Conservation (phyloP, 2,797 vertebrate genomes). For the Acestrorhynchus altus region DNA sequence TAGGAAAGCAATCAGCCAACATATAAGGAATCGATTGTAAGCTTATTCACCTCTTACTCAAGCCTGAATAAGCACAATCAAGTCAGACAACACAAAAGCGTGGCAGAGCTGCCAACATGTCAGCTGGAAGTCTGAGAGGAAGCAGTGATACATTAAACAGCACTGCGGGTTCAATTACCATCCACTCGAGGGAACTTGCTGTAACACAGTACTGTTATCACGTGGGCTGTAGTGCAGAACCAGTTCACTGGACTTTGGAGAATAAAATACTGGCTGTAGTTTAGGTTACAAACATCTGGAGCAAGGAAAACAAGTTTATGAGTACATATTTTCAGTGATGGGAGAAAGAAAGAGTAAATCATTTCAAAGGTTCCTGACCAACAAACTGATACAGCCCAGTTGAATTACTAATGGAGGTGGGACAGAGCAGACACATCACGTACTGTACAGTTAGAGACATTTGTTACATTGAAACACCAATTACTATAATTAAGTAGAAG, state of each 20-base stretch:
- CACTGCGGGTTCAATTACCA: constrained; percentile 29
- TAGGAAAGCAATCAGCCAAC: constrained; percentile 35
- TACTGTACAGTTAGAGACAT: too few species aligned
- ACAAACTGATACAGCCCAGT: too few species aligned
- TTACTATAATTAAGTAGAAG: too few species aligned
- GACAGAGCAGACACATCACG: too few species aligned
- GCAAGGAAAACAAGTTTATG: background rate
- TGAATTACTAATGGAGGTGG: too few species aligned
- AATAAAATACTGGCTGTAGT: background rate
- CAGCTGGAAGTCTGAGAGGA: constrained; percentile 35
- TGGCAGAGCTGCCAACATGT: constrained; percentile 31
- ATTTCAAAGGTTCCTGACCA: too few species aligned
- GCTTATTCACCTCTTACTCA: constrained; percentile 13
- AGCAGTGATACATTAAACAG: constrained; percentile 29
- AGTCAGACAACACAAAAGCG: constrained; percentile 26
- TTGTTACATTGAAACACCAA: too few species aligned
- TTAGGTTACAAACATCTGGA: background rate
- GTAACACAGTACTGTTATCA: background rate
- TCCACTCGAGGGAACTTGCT: background rate
- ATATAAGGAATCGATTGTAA: constrained; percentile 36
- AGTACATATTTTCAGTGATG: background rate
- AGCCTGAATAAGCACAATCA: constrained; percentile 21
- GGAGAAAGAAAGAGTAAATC: background rate
- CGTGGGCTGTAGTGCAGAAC: background rate
- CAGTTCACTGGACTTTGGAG: background rate